phyloP scores from a whole-genome alignment of 2,888 invertebrate species.

The Chloroclystis v-ata region DNA sequence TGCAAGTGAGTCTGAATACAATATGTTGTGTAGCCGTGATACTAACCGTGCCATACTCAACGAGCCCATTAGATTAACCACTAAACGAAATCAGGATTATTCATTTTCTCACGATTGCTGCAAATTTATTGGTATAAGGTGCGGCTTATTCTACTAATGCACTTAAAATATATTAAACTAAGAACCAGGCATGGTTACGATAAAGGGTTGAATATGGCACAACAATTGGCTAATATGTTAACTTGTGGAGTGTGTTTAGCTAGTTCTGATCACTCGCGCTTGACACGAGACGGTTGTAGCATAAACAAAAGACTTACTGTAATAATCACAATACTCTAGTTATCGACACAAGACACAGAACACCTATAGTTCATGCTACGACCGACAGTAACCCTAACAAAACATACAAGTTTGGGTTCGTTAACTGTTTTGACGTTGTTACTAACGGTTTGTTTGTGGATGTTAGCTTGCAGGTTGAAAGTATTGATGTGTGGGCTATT shows the following conservation, averaged over 20 bases:
- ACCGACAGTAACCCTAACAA: not conserved
- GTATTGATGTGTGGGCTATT: constrained; percentile 19
- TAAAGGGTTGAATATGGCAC: constrained; percentile 1
- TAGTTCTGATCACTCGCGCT: not conserved
- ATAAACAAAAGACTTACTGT: too few species aligned
- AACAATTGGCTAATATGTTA: not conserved
- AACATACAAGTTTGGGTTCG: not conserved
- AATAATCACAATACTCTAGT: too few species aligned
- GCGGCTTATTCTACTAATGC: too few species aligned
- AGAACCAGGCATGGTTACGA: too few species aligned
- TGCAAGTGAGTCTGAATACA: constrained; percentile 69
- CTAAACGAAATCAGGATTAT: too few species aligned
- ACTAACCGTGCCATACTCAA: constrained; percentile 45
- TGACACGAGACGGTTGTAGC: not conserved
- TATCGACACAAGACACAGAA: too few species aligned
- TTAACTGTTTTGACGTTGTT: not conserved
- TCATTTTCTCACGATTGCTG: too few species aligned
- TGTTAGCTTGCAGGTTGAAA: not conserved
- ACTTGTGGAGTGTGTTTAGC: not conserved
- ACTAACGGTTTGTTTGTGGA: constrained; percentile 1
- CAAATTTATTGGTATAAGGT: too few species aligned
- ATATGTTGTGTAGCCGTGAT: constrained; percentile 36
- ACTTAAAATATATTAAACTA: too few species aligned
- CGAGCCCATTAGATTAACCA: constrained; percentile 2
- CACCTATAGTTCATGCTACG: not conserved